Conservation (phyloP, 2,113 vertebrate species). For the Acrocephalus arundinaceus region DNA sequence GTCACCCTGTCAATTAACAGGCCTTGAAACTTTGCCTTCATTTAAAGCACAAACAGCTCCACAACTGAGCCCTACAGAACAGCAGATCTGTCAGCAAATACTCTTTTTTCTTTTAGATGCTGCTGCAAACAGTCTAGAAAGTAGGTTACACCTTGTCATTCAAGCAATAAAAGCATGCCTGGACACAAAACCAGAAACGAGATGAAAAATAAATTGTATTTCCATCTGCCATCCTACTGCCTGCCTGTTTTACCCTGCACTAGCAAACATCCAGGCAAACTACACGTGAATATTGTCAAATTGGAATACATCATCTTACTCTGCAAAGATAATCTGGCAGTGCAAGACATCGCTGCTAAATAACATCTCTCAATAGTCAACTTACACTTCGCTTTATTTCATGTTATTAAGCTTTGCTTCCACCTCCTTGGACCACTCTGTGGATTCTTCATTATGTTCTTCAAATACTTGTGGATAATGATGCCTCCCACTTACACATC, state of each 20-base stretch:
- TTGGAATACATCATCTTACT: neutral
- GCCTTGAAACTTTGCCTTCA: neutral
- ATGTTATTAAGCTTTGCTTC: neutral
- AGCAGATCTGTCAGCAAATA: neutral
- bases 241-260: neutral
- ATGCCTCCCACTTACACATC: constrained; percentile 40
- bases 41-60: neutral
- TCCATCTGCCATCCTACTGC: neutral
- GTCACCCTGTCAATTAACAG: neutral
- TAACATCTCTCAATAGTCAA: neutral
- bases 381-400: neutral
- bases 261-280: neutral
- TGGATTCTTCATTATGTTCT: constrained; percentile 1
- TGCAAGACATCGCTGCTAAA: neutral
- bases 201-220: neutral
- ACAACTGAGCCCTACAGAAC: neutral
- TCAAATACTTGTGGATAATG: constrained; percentile 48
- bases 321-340: neutral
- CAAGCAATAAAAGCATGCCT: neutral
- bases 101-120: neutral
- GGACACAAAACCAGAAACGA: neutral
- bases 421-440: constrained; percentile 39
- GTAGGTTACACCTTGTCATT: neutral
- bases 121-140: neutral
- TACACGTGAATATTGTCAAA: neutral